These are phyloP conservation scores for Girardia tigrina DNA, from an alignment of 2,888 invertebrate species.

Conservation along the genomic window DNA sequence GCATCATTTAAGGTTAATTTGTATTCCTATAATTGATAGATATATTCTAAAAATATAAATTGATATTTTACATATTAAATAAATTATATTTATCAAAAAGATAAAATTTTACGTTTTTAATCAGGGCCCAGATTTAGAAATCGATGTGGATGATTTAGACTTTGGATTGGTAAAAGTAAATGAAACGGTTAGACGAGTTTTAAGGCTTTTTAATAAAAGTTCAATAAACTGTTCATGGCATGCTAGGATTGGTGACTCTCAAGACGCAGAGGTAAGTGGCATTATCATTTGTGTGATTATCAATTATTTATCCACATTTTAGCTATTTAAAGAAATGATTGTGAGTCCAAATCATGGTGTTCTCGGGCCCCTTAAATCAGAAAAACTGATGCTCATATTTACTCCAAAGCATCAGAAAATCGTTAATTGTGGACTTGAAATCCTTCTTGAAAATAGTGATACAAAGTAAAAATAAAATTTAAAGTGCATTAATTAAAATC, in stretches of 20 bases:
- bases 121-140: constrained; percentile 46
- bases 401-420: constrained; percentile 40
- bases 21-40: not conserved
- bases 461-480: not conserved
- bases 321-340: constrained; percentile 40
- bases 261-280: not conserved
- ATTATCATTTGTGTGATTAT: not conserved
- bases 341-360: constrained; percentile 43
- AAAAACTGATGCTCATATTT: constrained; percentile 41
- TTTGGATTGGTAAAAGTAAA: constrained; percentile 47
- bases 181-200: constrained; percentile 39
- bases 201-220: constrained; percentile 43
- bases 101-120: not conserved
- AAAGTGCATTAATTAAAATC: constrained; percentile 30
- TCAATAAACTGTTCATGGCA: constrained; percentile 44
- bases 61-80: too few species aligned
- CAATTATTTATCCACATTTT: not conserved
- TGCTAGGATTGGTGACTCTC: constrained; percentile 39
- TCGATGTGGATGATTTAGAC: constrained; percentile 45
- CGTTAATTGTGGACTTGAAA: constrained; percentile 42
- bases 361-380: constrained; percentile 43
- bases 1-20: constrained; percentile 45
- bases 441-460: constrained; percentile 42
- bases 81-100: constrained; percentile 11
- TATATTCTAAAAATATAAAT: not conserved